phyloP scores from a whole-genome alignment of 2,888 invertebrate genomes.

The Cosmopolites sordidus region DNA sequence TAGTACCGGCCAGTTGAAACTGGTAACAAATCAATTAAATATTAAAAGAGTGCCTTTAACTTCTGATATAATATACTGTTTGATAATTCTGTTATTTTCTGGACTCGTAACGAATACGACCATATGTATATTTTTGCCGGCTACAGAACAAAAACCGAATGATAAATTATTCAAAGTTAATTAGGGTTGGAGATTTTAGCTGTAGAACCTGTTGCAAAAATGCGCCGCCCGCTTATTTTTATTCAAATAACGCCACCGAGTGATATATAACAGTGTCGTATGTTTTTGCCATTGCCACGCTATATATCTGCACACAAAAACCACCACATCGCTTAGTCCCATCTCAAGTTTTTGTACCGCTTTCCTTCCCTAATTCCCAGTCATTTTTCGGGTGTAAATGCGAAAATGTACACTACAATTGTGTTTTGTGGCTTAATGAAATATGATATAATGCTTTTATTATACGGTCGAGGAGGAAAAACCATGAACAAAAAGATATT shows the following conservation, averaged over 20 bases:
- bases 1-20: too few species aligned
- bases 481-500: neutral
- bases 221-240: constrained; percentile 17
- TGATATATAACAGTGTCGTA: constrained; percentile 9
- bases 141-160: constrained; percentile 12
- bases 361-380: constrained; percentile 16
- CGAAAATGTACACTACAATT: constrained; percentile 24
- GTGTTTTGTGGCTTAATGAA: constrained; percentile 26
- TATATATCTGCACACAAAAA: constrained; percentile 17
- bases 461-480: constrained; percentile 2
- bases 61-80: too few species aligned
- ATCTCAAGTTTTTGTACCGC: constrained; percentile 12
- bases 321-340: constrained; percentile 5
- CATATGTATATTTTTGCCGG: constrained; percentile 15
- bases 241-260: constrained; percentile 16
- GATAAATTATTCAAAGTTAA: constrained; percentile 24
- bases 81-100: too few species aligned
- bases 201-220: constrained; percentile 24
- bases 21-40: too few species aligned
- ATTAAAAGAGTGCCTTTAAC: too few species aligned
- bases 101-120: neutral
- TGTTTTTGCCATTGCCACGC: constrained; percentile 16
- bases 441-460: constrained; percentile 24
- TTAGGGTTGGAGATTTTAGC: constrained; percentile 19
- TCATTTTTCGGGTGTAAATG: constrained; percentile 24